Evolutionary conservation across 2,797 vertebrate species (phyloP).

Genomic region (Diplodus puntazzo): DNA sequence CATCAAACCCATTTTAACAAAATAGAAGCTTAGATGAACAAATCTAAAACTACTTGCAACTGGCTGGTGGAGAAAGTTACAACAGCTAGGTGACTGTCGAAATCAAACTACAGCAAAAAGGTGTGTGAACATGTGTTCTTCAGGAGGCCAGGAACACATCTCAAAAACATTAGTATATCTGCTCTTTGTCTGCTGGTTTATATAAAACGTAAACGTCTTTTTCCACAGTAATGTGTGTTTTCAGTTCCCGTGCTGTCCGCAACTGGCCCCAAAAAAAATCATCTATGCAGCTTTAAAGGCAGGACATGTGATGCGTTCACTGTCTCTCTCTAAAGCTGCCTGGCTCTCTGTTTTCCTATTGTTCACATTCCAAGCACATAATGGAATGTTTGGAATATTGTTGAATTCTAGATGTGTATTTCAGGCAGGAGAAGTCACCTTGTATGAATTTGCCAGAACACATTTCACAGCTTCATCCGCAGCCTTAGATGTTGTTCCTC

Average conservation of each 20-base stretch:
- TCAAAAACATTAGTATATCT: not conserved
- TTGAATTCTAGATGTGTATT: not conserved
- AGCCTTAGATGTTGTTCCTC: too few relatives aligned
- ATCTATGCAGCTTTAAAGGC: not conserved
- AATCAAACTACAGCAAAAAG: not conserved
- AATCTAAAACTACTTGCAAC: too few relatives aligned
- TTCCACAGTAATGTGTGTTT: too few relatives aligned
- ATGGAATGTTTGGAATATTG: not conserved
- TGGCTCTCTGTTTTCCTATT: not conserved
- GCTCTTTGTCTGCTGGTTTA: not conserved
- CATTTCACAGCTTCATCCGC: not conserved
- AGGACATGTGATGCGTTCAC: not conserved
- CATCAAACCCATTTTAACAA: not conserved
- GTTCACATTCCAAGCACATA: not conserved
- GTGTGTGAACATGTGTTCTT: not conserved
- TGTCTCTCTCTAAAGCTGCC: too few relatives aligned
- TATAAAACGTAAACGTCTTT: not conserved
- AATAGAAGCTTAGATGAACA: not conserved
- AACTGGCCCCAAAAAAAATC: not conserved
- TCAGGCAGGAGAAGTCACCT: not conserved
- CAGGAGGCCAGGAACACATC: too few relatives aligned
- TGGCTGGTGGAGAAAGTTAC: too few relatives aligned
- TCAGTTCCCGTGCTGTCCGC: too few relatives aligned
- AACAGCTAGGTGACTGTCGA: too few relatives aligned
- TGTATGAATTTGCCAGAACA: not conserved